Evolutionary conservation across 2,888 invertebrate genomes (phyloP).

Genomic region (Drosophila acutilabella): DNA sequence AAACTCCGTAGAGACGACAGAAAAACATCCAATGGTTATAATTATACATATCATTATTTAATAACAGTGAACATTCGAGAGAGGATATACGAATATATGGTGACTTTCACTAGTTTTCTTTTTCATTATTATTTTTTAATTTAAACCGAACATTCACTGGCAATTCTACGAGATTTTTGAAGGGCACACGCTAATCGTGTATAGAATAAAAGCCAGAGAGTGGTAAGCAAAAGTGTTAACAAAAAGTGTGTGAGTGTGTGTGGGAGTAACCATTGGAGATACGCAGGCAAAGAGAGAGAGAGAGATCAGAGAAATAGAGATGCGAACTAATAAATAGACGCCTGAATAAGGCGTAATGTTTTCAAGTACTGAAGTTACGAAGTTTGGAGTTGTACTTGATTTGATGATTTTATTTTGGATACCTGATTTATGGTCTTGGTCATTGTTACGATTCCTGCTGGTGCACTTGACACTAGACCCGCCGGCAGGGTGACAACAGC

Average conservation of each 20-base stretch:
- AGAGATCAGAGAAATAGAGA: conserved; percentile 19
- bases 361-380: background rate
- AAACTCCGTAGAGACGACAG: background rate
- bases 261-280: conserved; percentile 34
- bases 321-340: conserved; percentile 29
- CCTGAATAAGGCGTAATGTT: conserved; percentile 20
- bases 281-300: conserved; percentile 41
- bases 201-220: background rate
- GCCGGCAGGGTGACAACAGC: conserved; percentile 86
- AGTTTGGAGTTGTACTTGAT: conserved; percentile 36
- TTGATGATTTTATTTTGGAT: conserved; percentile 64
- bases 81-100: background rate
- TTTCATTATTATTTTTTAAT: background rate
- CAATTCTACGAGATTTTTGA: conserved; percentile 15
- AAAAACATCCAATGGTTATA: conserved; percentile 6
- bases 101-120: no score
- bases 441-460: conserved; percentile 88
- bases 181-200: conserved; percentile 38
- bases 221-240: conserved; percentile 13
- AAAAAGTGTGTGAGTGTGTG: conserved; percentile 5
- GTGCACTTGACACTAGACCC: conserved; percentile 86
- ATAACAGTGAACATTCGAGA: conserved; percentile 23
- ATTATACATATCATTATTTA: background rate
- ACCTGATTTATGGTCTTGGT: conserved; percentile 87
- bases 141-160: conserved; percentile 24